Conservation (phyloP, 2,888 invertebrate genomes). For the Ophraella communa region DNA sequence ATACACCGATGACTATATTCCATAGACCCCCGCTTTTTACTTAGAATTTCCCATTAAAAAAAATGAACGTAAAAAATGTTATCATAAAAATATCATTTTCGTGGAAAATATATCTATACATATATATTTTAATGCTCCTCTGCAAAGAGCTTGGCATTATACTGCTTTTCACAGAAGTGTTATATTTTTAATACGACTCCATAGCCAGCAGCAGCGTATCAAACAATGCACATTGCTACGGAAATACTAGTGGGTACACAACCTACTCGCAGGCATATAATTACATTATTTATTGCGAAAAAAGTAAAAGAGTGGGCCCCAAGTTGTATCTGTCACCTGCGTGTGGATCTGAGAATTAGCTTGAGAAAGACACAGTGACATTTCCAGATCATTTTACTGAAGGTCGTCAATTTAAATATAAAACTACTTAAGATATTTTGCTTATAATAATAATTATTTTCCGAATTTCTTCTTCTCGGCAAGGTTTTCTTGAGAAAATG, state of each 20-base stretch:
- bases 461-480: no score
- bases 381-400: not conserved
- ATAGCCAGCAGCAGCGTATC: not conserved
- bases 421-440: no score
- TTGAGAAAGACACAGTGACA: not conserved
- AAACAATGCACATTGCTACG: not conserved
- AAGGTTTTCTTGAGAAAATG: no score
- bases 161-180: not conserved
- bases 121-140: not conserved
- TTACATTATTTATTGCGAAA: slow-evolving; percentile 3
- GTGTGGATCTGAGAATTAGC: not conserved
- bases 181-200: not conserved
- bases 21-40: not conserved
- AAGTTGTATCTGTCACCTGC: slow-evolving; percentile 4
- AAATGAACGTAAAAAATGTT: not conserved
- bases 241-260: not conserved
- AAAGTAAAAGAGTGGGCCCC: not conserved
- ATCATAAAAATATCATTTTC: not conserved
- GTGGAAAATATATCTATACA: not conserved
- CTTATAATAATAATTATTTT: no score
- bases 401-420: not conserved
- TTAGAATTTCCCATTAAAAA: not conserved
- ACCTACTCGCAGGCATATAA: not conserved
- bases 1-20: no score
- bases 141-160: not conserved